Evolutionary conservation across 2,888 invertebrate species (phyloP).

Genomic region (Coremacera marginata): DNA sequence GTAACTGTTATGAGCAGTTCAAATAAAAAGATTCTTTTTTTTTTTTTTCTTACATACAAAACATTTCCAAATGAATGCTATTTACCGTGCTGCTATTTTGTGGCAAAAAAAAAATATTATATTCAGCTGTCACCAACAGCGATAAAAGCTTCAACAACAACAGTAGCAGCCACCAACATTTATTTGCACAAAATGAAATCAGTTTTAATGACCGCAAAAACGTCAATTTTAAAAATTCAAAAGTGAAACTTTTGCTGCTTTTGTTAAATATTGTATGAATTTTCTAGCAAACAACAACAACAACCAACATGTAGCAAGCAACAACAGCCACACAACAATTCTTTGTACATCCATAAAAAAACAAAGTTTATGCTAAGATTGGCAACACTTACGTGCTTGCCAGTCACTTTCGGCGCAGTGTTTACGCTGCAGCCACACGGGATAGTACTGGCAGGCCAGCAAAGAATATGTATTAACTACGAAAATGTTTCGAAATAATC

Average conservation of each 20-base stretch:
- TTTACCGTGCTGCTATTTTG: background rate
- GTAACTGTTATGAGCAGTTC: no score
- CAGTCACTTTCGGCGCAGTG: background rate
- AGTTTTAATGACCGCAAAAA: conserved; percentile 27
- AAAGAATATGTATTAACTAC: no score
- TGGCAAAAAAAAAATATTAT: background rate
- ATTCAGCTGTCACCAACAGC: background rate
- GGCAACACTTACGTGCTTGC: conserved; percentile 20
- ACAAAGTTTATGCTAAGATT: conserved; percentile 3
- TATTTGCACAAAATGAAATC: conserved; percentile 3
- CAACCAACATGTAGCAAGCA: background rate
- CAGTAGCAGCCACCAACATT: background rate
- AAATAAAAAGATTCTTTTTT: no score
- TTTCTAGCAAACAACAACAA: background rate
- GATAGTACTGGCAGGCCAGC: no score
- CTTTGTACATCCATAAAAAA: conserved; percentile 17
- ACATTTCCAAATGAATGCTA: background rate
- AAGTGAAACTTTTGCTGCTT: background rate
- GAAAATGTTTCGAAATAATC: no score
- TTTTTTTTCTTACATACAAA: background rate
- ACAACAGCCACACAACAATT: background rate
- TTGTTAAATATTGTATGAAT: conserved; percentile 14
- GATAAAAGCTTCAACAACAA: background rate
- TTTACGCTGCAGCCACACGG: background rate
- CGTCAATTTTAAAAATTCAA: conserved; percentile 27